Evolutionary conservation across 2,113 vertebrate genomes (phyloP), one percentile per base, ranked within the genome.

Genomic region (Poeciliopsis occidentalis): DNA sequence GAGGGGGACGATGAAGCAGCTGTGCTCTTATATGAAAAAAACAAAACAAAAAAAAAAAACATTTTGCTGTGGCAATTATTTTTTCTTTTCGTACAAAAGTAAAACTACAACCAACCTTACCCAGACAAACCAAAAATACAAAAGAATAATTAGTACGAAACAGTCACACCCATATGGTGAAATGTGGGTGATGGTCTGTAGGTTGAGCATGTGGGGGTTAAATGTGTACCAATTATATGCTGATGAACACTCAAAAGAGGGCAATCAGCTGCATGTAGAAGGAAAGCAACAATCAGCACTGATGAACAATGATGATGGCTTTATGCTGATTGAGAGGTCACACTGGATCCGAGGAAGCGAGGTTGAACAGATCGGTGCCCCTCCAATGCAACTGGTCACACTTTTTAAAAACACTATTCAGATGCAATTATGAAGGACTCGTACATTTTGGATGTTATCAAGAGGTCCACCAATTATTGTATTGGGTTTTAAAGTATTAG

Each of bases 321-420:
- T 37, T 37, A 54, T 63, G 60, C 67, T 85, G 80, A 89, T 78
- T 75, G 78, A 47, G 54, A 81, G 88, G 78, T 87, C 78, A 80
- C 27, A 34, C 12, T 47, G 66, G 66, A 60, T 72, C 12, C 11
- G 44, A 51, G 41, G 69, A 37, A 37, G 4, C 26, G 57, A 41
- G 32, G 63, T 60, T 60, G 69, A 71, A 67, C 61, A 30, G 8
- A 64, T 71, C 26, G 27, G 15, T 0, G 4, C 29, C 62, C 37
- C 54, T 8, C 30, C 64, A 47, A 81, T 73, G 31, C 67, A 67
- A 69, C 75, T 37, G 64, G 54, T 76, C 62, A 62, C 39, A 37
- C 34, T 11, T 24, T 57, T 57, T 57, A 72, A 30, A 34, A 30
- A 34, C 31, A 60, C 34, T 57, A n/a, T 10, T 10, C 8, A 3